Conservation (phyloP, 2,113 vertebrate species). For the Bombycilla garrulus region DNA sequence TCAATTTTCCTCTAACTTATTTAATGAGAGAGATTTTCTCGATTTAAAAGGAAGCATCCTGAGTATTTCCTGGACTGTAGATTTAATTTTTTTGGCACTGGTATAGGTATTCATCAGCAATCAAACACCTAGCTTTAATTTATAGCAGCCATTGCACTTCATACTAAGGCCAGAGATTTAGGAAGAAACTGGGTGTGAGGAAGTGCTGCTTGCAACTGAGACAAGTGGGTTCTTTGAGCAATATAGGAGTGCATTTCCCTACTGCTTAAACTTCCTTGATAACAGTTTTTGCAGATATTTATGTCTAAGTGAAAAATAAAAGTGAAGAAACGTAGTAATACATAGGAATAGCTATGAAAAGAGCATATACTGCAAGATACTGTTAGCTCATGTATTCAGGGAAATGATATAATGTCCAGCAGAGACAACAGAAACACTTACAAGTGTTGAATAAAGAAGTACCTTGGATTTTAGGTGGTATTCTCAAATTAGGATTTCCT, state of each 20-base stretch:
- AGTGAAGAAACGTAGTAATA: background rate
- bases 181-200: background rate
- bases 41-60: background rate
- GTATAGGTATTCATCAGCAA: background rate
- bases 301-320: background rate
- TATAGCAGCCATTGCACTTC: background rate
- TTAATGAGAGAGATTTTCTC: background rate
- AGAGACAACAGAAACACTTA: background rate
- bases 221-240: background rate
- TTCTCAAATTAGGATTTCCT: background rate
- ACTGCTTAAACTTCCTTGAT: background rate
- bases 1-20: background rate
- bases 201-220: background rate
- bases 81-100: background rate
- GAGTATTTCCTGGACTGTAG: background rate
- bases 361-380: background rate
- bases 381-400: background rate
- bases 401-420: background rate
- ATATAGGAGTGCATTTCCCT: background rate
- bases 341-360: background rate
- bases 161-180: background rate
- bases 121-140: background rate
- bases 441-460: background rate
- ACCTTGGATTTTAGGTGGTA: background rate
- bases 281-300: background rate